Conservation (phyloP, 2,797 vertebrate genomes). For the Erethizon dorsatum region DNA sequence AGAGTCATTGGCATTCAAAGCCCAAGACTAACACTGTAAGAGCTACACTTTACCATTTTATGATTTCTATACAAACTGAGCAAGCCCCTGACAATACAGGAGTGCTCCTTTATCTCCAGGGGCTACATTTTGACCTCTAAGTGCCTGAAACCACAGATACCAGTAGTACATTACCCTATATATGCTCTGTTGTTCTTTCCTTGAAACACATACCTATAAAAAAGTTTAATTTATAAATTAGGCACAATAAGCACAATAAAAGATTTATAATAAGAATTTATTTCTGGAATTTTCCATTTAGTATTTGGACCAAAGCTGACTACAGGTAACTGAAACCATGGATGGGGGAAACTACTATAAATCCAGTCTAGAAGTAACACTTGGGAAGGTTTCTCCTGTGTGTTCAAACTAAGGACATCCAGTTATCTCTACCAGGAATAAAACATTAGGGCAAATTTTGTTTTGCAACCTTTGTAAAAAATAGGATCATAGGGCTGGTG, state of each 20-base stretch:
- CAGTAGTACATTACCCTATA: background rate
- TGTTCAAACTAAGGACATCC: background rate
- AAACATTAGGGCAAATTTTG: background rate
- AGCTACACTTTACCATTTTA: background rate
- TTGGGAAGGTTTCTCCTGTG: background rate
- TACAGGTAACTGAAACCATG: background rate
- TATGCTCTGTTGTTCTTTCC: background rate
- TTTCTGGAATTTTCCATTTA: background rate
- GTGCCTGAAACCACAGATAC: background rate
- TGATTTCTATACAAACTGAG: background rate
- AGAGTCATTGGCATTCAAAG: background rate
- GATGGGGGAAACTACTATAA: background rate
- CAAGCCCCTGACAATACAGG: background rate
- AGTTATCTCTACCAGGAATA: background rate
- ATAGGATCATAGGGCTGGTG: background rate
- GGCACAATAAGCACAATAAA: background rate
- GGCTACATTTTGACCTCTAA: background rate
- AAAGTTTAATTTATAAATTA: background rate
- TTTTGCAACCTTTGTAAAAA: constrained; percentile 11
- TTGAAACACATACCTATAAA: background rate
- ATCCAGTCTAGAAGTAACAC: background rate
- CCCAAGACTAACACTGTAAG: background rate
- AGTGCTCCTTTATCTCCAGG: background rate
- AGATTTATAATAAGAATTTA: background rate
- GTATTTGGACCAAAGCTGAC: background rate